phyloP scores from a whole-genome alignment of 2,888 invertebrate species.

The Chromoteleia sp. region DNA sequence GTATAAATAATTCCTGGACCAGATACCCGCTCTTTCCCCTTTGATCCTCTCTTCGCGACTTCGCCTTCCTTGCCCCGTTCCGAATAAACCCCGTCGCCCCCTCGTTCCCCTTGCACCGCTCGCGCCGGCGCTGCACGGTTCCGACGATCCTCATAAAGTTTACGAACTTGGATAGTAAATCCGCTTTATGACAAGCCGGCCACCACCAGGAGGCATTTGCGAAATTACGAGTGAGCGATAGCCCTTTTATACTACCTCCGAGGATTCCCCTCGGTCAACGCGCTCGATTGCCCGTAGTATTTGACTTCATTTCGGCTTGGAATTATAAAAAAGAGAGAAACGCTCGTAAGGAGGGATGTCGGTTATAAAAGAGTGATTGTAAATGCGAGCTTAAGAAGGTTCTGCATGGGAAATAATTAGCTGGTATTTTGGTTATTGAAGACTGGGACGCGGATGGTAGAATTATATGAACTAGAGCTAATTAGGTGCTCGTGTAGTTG shows the following conservation, averaged over 20 bases:
- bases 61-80: constrained; percentile 37
- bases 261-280: constrained; percentile 68
- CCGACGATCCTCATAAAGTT: constrained; percentile 80
- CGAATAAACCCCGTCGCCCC: constrained; percentile 15
- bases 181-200: constrained; percentile 79
- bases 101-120: constrained; percentile 52
- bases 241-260: constrained; percentile 76
- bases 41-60: constrained; percentile 36
- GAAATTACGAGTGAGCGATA: constrained; percentile 77
- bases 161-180: constrained; percentile 79
- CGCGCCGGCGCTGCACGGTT: constrained; percentile 69
- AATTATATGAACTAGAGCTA: constrained; percentile 50
- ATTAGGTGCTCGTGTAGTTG: constrained; percentile 24
- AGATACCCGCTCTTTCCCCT: constrained; percentile 59
- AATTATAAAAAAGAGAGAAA: constrained; percentile 59
- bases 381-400: constrained; percentile 31
- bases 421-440: constrained; percentile 41
- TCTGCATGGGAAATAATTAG: constrained; percentile 56
- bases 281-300: constrained; percentile 66
- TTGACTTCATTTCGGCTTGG: constrained; percentile 59
- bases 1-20: constrained; percentile 68
- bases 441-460: constrained; percentile 1
- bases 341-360: constrained; percentile 14
- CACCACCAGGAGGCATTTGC: constrained; percentile 76
- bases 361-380: constrained; percentile 63